phyloP scores from a whole-genome alignment of 2,113 vertebrate genomes.

The Larimichthys crocea region DNA sequence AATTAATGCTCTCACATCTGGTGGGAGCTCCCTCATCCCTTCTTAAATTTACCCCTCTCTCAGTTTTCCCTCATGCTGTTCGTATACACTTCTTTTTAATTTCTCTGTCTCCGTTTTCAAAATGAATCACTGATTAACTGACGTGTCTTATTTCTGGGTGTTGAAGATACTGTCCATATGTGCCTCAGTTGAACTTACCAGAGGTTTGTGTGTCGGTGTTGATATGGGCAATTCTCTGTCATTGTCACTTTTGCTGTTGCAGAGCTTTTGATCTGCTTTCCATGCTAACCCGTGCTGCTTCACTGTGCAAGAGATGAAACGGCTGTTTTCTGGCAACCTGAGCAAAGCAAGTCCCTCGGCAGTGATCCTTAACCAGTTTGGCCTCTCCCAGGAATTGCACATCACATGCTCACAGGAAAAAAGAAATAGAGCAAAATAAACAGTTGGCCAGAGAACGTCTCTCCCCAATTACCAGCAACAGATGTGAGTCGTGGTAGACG shows the following conservation, averaged over 20 bases:
- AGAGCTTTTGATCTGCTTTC: slow-evolving; percentile 73
- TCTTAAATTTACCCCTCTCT: slow-evolving; percentile 59
- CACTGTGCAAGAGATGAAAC: slow-evolving; percentile 77
- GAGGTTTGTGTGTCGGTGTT: slow-evolving; percentile 50
- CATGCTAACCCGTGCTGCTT: slow-evolving; percentile 58
- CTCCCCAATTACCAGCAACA: slow-evolving; percentile 62
- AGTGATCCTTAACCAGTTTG: slow-evolving; percentile 70
- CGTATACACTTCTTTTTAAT: slow-evolving; percentile 18
- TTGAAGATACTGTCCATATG: slow-evolving; percentile 39
- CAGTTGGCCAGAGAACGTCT: slow-evolving; percentile 54
- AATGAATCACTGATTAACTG: slow-evolving; percentile 45
- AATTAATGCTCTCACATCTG: slow-evolving; percentile 83
- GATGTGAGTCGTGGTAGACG: slow-evolving; percentile 46
- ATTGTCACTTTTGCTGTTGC: slow-evolving; percentile 71
- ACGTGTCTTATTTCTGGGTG: slow-evolving; percentile 25
- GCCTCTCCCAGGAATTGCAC: slow-evolving; percentile 70
- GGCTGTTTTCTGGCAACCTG: slow-evolving; percentile 72
- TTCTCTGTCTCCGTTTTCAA: slow-evolving; percentile 44
- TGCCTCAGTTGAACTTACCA: slow-evolving; percentile 36
- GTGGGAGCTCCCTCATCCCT: slow-evolving; percentile 55
- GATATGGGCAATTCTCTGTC: slow-evolving; percentile 60
- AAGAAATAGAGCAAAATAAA: slow-evolving; percentile 65
- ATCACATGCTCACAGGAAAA: slow-evolving; percentile 66
- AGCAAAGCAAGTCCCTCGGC: slow-evolving; percentile 74
- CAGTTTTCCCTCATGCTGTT: slow-evolving; percentile 30